phyloP scores from a whole-genome alignment of 2,888 invertebrate genomes.

The Platycheirus rosarum region DNA sequence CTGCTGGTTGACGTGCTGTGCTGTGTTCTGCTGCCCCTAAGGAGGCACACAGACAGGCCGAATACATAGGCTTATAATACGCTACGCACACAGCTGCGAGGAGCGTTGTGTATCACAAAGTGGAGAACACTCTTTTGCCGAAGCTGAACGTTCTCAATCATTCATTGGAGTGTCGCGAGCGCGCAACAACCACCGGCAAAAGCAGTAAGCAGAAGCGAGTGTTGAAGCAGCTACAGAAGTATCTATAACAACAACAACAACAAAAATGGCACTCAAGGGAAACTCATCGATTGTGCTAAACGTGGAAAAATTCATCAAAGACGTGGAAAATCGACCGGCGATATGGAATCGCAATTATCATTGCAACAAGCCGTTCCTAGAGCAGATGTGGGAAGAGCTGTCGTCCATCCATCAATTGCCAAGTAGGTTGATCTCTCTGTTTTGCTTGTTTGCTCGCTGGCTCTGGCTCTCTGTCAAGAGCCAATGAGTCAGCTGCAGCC shows the following conservation, averaged over 20 bases:
- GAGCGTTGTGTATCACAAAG: constrained; percentile 53
- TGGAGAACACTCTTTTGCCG: constrained; percentile 55
- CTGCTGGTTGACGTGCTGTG: constrained; percentile 52
- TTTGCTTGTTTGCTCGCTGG: constrained; percentile 4
- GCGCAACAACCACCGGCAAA: constrained; percentile 65
- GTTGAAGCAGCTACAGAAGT: not conserved
- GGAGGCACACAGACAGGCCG: constrained; percentile 63
- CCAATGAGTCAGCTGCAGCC: not conserved
- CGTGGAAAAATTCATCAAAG: constrained; percentile 82
- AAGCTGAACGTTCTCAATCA: constrained; percentile 64
- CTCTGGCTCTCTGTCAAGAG: constrained; percentile 1
- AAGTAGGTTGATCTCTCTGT: constrained; percentile 77
- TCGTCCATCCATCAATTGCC: constrained; percentile 81
- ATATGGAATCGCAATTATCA: constrained; percentile 83
- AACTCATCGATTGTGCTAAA: constrained; percentile 81
- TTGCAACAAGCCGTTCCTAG: constrained; percentile 82
- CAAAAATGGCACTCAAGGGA: constrained; percentile 79
- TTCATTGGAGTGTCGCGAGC: constrained; percentile 73
- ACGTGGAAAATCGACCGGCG: constrained; percentile 82
- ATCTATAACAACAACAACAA: not conserved
- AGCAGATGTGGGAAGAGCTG: constrained; percentile 82
- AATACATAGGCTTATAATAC: constrained; percentile 62
- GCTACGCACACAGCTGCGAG: constrained; percentile 66
- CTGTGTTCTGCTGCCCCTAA: constrained; percentile 58
- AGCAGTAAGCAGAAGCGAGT: constrained; percentile 9